A percentile compares a stretch with the other conserved stretches of the same genome.
Conservation (phyloP, 2,888 invertebrate genomes). For the Oscheius sp. region DNA sequence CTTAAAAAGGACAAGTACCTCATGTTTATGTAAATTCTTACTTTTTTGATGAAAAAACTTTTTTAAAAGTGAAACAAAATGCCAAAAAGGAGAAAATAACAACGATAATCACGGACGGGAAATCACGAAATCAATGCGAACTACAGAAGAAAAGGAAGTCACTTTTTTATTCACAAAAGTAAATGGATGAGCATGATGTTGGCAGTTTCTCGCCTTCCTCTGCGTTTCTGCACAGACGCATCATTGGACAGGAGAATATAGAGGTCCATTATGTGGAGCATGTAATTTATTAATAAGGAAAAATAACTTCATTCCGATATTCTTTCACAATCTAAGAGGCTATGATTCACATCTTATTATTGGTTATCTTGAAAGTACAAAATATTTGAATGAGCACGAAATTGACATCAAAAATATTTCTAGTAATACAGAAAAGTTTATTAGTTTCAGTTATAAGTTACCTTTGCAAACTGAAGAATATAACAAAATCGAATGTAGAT, state of each 20-base stretch:
- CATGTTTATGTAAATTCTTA: no score
- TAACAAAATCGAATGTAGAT: constrained; percentile 44
- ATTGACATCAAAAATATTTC: constrained; percentile 40
- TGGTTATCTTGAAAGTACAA: constrained; percentile 34
- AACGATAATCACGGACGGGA: constrained; percentile 8
- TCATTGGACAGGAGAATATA: not conserved
- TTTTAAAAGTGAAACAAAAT: no score
- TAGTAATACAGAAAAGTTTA: constrained; percentile 46
- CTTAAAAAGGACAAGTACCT: no score
- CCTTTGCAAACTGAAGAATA: constrained; percentile 14
- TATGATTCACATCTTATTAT: constrained; percentile 47
- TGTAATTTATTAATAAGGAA: constrained; percentile 45
- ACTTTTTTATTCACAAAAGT: constrained; percentile 29
- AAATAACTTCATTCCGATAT: constrained; percentile 45
- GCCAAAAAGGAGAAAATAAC: not conserved
- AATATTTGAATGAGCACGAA: constrained; percentile 19
- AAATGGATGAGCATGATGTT: constrained; percentile 18
- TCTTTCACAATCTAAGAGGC: constrained; percentile 48
- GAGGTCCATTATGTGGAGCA: constrained; percentile 41
- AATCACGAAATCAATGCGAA: constrained; percentile 24
- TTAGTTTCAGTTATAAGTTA: constrained; percentile 45
- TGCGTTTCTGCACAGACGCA: not conserved
- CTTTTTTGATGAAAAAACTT: no score
- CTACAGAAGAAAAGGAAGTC: constrained; percentile 28
- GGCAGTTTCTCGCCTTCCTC: constrained; percentile 21